A percentile compares a stretch with the other conserved stretches of the same genome.
These are phyloP conservation scores for Macroglossus sobrinus DNA, from an alignment of 2,113 vertebrate genomes.

Conservation along the genomic window DNA sequence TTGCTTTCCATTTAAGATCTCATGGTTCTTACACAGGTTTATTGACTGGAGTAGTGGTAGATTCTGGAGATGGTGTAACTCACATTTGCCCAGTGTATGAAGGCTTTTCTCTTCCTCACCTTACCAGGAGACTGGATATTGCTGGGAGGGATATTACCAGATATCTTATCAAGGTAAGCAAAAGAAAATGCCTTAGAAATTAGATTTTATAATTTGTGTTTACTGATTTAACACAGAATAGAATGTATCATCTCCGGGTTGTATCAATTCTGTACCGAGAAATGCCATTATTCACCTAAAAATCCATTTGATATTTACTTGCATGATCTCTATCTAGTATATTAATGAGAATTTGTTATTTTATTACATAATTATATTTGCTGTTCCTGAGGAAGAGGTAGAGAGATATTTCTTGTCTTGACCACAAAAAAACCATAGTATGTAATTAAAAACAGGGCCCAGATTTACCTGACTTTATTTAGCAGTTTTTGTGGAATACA, in stretches of 20 bases:
- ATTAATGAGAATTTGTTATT: neutral
- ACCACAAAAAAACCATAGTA: neutral
- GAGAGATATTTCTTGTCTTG: neutral
- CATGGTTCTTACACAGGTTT: conserved; percentile 83
- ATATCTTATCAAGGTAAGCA: conserved; percentile 96
- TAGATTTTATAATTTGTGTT: neutral
- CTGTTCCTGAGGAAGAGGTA: neutral
- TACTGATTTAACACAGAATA: neutral
- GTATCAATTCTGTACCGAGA: neutral
- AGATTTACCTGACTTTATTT: neutral
- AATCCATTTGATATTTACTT: neutral
- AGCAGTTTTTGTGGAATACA: neutral
- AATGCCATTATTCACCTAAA: neutral
- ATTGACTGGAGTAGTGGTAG: conserved; percentile 96
- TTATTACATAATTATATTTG: neutral
- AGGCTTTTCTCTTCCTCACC: conserved; percentile 97
- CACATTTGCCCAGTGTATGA: conserved; percentile 99
- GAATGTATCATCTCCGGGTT: neutral
- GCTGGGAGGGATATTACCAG: conserved; percentile 98
- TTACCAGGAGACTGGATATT: conserved; percentile 96
- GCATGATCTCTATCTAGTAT: neutral
- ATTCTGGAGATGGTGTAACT: conserved; percentile 97
- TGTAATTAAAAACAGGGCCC: neutral
- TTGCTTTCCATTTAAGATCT: neutral
- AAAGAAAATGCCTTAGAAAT: neutral